Conservation (phyloP, 1,140 invertebrate species). For the Cotesia vestalis region DNA sequence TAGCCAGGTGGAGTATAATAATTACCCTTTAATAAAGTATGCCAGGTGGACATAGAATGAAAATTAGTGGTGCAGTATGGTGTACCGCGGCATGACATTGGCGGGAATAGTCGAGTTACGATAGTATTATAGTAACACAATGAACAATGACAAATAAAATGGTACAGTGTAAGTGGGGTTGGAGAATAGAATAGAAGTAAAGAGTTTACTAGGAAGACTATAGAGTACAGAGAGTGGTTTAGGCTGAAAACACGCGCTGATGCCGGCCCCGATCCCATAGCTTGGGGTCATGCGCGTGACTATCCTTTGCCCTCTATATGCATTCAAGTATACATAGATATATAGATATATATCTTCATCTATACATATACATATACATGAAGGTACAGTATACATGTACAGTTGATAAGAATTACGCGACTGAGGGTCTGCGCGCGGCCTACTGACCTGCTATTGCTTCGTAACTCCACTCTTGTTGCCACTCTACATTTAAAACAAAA, state of each 20-base stretch:
- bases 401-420: slow-evolving; percentile 10
- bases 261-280: slow-evolving; percentile 34
- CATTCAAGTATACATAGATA: too few relatives aligned
- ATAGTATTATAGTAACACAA: too few relatives aligned
- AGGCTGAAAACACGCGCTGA: slow-evolving; percentile 31
- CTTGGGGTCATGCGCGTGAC: slow-evolving; percentile 33
- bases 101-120: slow-evolving; percentile 9
- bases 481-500: slow-evolving; percentile 34
- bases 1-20: not conserved
- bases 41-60: not conserved
- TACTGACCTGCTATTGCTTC: slow-evolving; percentile 38
- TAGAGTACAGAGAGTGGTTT: slow-evolving; percentile 2
- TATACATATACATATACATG: not conserved
- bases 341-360: not conserved
- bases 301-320: slow-evolving; percentile 1
- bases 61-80: slow-evolving; percentile 29
- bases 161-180: not conserved
- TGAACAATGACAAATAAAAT: not conserved
- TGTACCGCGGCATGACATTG: slow-evolving; percentile 31
- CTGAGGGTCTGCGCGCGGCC: slow-evolving; percentile 26
- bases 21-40: not conserved
- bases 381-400: too few relatives aligned
- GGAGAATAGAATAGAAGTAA: not conserved
- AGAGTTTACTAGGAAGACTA: not conserved
- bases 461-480: slow-evolving; percentile 35